phyloP scores from a whole-genome alignment of 2,797 vertebrate species.

The Schizothorax lantsangensis region DNA sequence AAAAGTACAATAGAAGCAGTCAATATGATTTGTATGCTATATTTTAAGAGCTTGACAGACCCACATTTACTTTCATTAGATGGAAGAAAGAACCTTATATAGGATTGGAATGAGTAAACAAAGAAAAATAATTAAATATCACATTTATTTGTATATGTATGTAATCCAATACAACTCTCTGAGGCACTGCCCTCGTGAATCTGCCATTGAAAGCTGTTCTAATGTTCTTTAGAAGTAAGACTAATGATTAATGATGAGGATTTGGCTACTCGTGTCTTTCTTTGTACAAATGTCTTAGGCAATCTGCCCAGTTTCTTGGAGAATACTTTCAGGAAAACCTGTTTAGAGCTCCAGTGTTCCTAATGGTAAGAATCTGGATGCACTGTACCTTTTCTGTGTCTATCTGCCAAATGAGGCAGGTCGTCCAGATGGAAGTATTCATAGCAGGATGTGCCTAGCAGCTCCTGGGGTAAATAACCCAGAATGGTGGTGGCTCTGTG shows the following conservation, averaged over 20 bases:
- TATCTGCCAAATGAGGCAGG: slow-evolving; percentile 87
- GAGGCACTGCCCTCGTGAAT: not conserved
- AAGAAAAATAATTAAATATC: not conserved
- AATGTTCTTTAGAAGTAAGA: slow-evolving; percentile 10
- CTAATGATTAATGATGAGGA: slow-evolving; percentile 9
- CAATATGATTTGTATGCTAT: not conserved
- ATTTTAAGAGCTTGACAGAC: not conserved
- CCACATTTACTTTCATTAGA: not conserved
- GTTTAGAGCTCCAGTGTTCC: not conserved
- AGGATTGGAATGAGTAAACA: not conserved
- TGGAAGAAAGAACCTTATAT: not conserved
- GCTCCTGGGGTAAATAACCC: slow-evolving; percentile 94
- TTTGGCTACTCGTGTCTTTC: not conserved
- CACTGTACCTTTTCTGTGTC: slow-evolving; percentile 88
- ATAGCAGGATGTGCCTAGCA: slow-evolving; percentile 95
- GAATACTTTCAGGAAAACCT: slow-evolving; percentile 3
- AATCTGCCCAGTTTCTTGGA: slow-evolving; percentile 15
- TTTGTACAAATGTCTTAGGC: slow-evolving; percentile 4
- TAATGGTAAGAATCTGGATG: not conserved
- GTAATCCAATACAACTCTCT: not conserved
- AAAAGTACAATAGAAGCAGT: not conserved
- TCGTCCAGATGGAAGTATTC: slow-evolving; percentile 98
- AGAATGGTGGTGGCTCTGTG: slow-evolving; percentile 90
- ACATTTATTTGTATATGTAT: not conserved
- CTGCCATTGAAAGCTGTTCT: slow-evolving; percentile 29